Evolutionary conservation across 2,797 vertebrate species (phyloP).

Genomic region (Vespertilio murinus): DNA sequence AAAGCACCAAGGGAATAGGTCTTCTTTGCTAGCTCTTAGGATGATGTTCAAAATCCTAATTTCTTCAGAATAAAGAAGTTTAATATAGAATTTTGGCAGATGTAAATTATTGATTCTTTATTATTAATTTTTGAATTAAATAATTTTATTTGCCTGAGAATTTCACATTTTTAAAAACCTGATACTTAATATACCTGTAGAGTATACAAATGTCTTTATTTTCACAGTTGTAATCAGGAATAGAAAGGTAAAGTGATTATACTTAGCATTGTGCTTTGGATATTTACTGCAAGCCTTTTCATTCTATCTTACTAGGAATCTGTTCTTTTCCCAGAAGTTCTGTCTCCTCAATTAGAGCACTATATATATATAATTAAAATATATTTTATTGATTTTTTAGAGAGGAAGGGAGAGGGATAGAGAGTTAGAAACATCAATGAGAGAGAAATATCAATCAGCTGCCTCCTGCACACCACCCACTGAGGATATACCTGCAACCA

Average conservation of each 20-base stretch:
- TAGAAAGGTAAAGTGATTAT: neutral
- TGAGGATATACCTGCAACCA: too few relatives aligned
- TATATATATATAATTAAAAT: too few relatives aligned
- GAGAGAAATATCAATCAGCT: too few relatives aligned
- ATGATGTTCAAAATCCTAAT: neutral
- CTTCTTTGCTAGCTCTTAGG: neutral
- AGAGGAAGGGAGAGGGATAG: too few relatives aligned
- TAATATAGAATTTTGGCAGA: neutral
- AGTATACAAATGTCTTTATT: neutral
- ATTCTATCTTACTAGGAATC: neutral
- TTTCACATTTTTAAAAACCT: neutral
- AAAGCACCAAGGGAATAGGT: neutral
- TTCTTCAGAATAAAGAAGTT: neutral
- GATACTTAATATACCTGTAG: neutral
- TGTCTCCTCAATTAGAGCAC: neutral
- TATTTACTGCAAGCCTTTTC: neutral
- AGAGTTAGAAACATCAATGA: too few relatives aligned
- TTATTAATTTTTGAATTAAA: neutral
- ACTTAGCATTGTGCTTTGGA: neutral
- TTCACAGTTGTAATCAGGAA: neutral
- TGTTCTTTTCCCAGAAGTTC: neutral
- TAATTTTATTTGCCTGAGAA: neutral
- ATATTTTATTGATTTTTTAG: too few relatives aligned
- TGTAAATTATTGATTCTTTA: neutral
- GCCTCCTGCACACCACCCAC: too few relatives aligned